Evolutionary conservation across 1,140 invertebrate species (phyloP), one percentile per base, ranked within the genome.

Genomic region (Ylistrum balloti): DNA sequence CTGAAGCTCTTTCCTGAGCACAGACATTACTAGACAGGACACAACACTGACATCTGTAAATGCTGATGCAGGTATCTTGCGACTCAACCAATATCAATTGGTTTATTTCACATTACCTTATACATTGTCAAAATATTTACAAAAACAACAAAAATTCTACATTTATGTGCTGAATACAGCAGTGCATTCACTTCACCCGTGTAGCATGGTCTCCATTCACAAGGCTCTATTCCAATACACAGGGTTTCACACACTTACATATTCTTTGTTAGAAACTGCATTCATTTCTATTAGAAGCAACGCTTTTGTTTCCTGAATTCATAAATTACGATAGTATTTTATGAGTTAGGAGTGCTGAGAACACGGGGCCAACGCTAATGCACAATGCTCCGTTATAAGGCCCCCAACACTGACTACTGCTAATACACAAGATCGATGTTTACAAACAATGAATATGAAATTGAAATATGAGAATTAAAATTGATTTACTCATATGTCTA

Each of bases 21-120:
- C 33, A 74, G 56, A 34, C 56, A 88, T 88, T 56, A 33, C 56
- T 85, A 85, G 2, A 35, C 48, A n/a, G 13, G 22, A 85, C 41
- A 85, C 35, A 88, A 35, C 48, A 88, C 88, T 35, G n/a, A 33
- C 85, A 48, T 56, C 48, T 41, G 34, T 56, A 10, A 38, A 48
- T 20, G 41, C 48, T 88, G 48, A 74, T 85, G 56, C 88, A 5
- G 28, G 33, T 35, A 88, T 9, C 17, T 85, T 11, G 56, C 88
- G 35, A 85, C 45, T 85, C 88, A 85, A 56, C n/a, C 56, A 34
- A 10, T 74, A 45, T 45, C 9, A 45, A 28, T n/a, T 74, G 56
- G 17, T 74, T 74, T 74, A 74, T 74, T 74, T 74, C 56, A 74
- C 56, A 74, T 74, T 28, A 74, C 56, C n/a, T 17, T 28, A 74